Evolutionary conservation across 2,888 invertebrate genomes (phyloP).

Genomic region (Hyposoter didymator): DNA sequence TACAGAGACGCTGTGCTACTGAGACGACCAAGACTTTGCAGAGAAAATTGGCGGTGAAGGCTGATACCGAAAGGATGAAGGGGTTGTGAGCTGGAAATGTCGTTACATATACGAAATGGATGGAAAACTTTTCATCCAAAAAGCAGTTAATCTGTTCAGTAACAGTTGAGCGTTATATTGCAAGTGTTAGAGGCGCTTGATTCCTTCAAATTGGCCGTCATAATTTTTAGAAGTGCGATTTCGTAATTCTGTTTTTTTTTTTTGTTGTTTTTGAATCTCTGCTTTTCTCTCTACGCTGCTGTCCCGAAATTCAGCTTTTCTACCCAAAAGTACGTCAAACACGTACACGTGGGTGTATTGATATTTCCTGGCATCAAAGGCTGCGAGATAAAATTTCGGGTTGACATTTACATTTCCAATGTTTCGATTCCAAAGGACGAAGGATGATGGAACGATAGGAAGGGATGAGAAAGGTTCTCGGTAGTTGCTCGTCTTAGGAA

Average conservation of each 20-base stretch:
- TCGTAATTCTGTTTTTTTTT: neutral
- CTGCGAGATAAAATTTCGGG: slow-evolving; percentile 68
- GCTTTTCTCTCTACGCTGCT: too few species aligned
- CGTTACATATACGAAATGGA: slow-evolving; percentile 16
- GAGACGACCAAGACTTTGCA: slow-evolving; percentile 39
- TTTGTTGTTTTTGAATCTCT: too few species aligned
- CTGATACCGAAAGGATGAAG: slow-evolving; percentile 24
- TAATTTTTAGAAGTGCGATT: neutral
- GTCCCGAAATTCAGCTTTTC: too few species aligned
- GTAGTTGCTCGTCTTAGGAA: slow-evolving; percentile 56
- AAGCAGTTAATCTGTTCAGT: neutral
- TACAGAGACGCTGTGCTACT: slow-evolving; percentile 43
- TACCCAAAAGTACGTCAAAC: neutral
- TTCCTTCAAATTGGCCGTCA: neutral
- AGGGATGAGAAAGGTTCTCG: slow-evolving; percentile 48
- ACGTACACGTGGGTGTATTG: neutral
- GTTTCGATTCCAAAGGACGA: slow-evolving; percentile 67
- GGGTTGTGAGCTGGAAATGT: slow-evolving; percentile 37
- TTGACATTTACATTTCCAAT: slow-evolving; percentile 79
- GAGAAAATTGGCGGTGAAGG: slow-evolving; percentile 36
- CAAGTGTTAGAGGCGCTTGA: neutral
- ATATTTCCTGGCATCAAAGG: slow-evolving; percentile 21
- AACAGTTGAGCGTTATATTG: neutral
- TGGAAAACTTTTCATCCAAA: slow-evolving; percentile 1
- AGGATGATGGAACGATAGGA: slow-evolving; percentile 32